A percentile compares a stretch with the other conserved stretches of the same genome.
Conservation (phyloP, 2,113 vertebrate genomes). For the Todiramphus chloris region DNA sequence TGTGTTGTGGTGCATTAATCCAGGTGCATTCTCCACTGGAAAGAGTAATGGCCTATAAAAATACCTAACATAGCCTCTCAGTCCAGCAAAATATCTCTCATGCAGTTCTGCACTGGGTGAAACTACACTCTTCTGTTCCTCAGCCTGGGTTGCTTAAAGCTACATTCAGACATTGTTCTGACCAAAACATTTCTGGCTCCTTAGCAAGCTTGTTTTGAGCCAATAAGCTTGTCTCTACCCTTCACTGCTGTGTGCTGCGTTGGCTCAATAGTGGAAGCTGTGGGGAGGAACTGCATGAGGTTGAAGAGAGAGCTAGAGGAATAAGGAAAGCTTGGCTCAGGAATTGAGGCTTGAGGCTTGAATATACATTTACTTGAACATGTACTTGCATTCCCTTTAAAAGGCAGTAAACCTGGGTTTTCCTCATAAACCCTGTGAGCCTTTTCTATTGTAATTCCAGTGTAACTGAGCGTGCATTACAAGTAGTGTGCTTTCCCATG, state of each 20-base stretch:
- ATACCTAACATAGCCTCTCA: fast-evolving
- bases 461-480: neutral
- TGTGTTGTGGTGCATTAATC: neutral
- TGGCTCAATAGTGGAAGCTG: neutral
- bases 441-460: neutral
- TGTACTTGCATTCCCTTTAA: neutral
- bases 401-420: neutral
- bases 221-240: neutral
- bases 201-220: neutral
- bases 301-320: neutral
- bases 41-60: neutral
- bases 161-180: neutral
- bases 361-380: neutral
- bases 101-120: neutral
- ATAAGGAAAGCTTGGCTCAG: neutral
- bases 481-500: neutral
- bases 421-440: neutral
- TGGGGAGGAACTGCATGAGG: fast-evolving
- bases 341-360: neutral
- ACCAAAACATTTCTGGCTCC: neutral
- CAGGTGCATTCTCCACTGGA: neutral
- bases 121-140: neutral
- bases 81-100: neutral
- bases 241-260: neutral
- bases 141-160: neutral